Base-by-base conservation (phyloP, 2,888 invertebrate species). In the Hyles lineata region DNA sequence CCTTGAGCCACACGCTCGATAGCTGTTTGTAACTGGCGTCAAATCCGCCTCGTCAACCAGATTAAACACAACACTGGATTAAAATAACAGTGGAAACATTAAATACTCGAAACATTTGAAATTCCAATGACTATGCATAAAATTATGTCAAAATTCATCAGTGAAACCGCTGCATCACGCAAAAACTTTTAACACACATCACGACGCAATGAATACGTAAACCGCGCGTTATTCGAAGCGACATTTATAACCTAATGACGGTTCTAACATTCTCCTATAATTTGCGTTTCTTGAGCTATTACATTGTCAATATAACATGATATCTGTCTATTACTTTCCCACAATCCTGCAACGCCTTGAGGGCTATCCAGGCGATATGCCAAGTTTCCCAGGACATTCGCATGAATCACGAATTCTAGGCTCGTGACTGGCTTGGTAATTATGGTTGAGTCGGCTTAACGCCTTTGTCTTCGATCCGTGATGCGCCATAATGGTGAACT, bases 381-480 rank as follows among this genome's bases (percentile, higher is more conserved):
- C 79, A 79, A 79, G 79, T 79, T 82, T 84, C 84, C 80, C 82
- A 82, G 80, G 80, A 78, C 71, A 71, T 74, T 63, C 62, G 61
- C 76, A 78, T 83, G 83, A 82, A 80, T 82, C 83, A 82, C 81
- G 81, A 83, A 77, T 74, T 78, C 80, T 77, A 73, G 78, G 77
- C 76, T 86, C 87, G 88, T 88, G 89, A 86, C 85, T 79, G 70
- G 85, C 78, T 76, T 89, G 76, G 81, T 83, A 87, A 85, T 83
- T 76, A 79, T 73, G 74, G 75, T 72, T 76, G 79, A 80, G 78
- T 78, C 76, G 79, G 80, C 80, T 78, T 79, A 76, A 77, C 77
- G 82, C 77, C 84, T 87, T 85, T 87, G 84, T 86, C 82, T 62
- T 67, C 67, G 67, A 50, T 67, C 23, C 67, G 21, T 29, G 61